Evolutionary conservation across 2,113 vertebrate genomes (phyloP), one percentile per base, ranked within the genome.

Genomic region (Hyperoodon ampullatus): DNA sequence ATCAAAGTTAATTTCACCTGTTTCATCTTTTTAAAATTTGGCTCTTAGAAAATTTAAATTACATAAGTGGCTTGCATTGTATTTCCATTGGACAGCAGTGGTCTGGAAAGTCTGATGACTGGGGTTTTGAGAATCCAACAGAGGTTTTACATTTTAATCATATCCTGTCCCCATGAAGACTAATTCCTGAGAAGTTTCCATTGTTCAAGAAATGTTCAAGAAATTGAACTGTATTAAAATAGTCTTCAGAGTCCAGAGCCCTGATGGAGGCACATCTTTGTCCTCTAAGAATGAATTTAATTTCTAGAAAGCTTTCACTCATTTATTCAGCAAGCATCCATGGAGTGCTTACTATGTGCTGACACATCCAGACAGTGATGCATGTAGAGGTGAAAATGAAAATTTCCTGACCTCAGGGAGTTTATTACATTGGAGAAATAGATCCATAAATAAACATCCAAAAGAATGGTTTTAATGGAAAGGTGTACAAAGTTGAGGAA

Each of bases 111-210:
- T 82, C 39, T 78, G 65, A 63, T 93, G 53, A 71, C 28, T 77
- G 47, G 18, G 13, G 53, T 82, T 87, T 91, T 93, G 82, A 91
- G 30, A 88, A 77, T 55, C 44, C 30, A 77, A 47, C 44, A 87
- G 19, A 75, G 14, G 33, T 85, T 87, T 95, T 70, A 82, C 39
- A 70, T 89, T 70, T 92, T 50, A 89, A 28, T 65, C 78, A 80
- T n/a, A 19, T 75, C 16, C 26, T 16, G 3, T 42, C 80, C 42
- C 30, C 4, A 0, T 70, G 26, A 70, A 55, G 35, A 58, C 19
- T 74, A 82, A 87, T 78, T 86, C 60, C 90, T 78, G 63, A 88
- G 68, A 94, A 60, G 21, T 87, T 95, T 95, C 53, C 14, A 24
- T 94, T 84, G 19, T 82, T 92, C 26, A 50, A 75, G 18, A 90